phyloP scores from a whole-genome alignment of 2,797 vertebrate genomes.

The Ataeniobius toweri region DNA sequence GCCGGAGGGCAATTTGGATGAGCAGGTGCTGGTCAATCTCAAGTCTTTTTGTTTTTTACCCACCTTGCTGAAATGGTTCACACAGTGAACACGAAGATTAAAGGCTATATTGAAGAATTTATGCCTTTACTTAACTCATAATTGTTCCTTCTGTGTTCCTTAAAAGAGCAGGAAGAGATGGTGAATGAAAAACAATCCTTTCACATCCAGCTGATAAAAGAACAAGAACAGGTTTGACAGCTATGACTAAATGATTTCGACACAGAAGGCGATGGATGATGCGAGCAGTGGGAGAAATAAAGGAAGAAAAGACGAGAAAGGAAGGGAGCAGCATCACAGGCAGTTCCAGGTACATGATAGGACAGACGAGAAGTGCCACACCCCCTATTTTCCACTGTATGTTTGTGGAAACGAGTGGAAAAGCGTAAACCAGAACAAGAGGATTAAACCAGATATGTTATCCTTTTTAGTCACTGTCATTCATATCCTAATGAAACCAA shows the following conservation, averaged over 20 bases:
- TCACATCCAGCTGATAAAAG: constrained; percentile 50
- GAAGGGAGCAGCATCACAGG: constrained; percentile 24
- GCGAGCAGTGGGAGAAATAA: constrained; percentile 30
- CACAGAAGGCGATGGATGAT: constrained; percentile 33
- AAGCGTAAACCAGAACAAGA: background rate
- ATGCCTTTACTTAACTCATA: background rate
- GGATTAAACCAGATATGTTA: constrained; percentile 2
- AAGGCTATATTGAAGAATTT: constrained; percentile 2
- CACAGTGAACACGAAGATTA: constrained; percentile 15
- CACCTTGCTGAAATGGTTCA: background rate
- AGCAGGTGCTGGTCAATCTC: constrained; percentile 29
- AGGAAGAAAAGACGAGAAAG: constrained; percentile 18
- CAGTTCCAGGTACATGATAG: constrained; percentile 32
- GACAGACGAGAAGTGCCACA: constrained; percentile 16
- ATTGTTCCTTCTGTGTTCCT: constrained; percentile 16
- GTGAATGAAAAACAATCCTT: constrained; percentile 41
- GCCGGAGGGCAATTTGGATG: background rate
- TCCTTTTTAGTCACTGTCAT: background rate
- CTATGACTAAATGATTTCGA: constrained; percentile 44
- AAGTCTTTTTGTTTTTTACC: background rate
- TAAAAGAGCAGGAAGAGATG: constrained; percentile 40
- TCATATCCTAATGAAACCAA: background rate
- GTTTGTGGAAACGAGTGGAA: background rate
- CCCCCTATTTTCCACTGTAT: constrained; percentile 24
- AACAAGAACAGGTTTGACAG: constrained; percentile 65